These are phyloP conservation scores for Eupeodes latifasciatus DNA, from an alignment of 2,888 invertebrate genomes.

Conservation along the genomic window DNA sequence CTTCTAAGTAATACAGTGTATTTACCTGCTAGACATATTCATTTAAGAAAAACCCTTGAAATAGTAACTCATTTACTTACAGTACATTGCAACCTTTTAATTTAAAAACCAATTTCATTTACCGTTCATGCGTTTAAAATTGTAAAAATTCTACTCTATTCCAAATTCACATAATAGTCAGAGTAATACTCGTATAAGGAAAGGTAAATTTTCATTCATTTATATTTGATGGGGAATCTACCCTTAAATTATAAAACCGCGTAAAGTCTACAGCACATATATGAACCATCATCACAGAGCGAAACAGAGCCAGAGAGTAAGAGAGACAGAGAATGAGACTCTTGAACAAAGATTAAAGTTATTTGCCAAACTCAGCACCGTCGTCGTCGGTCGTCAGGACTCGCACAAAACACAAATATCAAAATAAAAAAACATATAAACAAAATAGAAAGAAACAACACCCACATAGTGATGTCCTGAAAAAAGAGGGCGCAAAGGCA, in stretches of 20 bases:
- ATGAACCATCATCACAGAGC: no score
- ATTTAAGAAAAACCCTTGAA: constrained; percentile 2
- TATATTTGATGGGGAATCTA: neutral
- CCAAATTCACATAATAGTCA: constrained; percentile 29
- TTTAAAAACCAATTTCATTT: constrained; percentile 74
- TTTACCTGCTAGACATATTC: no score
- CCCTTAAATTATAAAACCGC: constrained; percentile 12
- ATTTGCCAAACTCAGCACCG: constrained; percentile 38
- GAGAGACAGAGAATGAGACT: constrained; percentile 8
- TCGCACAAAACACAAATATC: constrained; percentile 12
- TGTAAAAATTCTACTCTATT: constrained; percentile 49
- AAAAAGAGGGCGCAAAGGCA: constrained; percentile 48
- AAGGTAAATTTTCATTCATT: neutral
- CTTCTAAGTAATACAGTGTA: no score
- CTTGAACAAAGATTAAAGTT: constrained; percentile 54
- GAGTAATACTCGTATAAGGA: neutral
- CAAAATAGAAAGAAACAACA: constrained; percentile 8
- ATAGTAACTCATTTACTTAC: constrained; percentile 70
- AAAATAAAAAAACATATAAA: constrained; percentile 13
- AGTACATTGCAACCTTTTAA: constrained; percentile 74
- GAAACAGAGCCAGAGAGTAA: no score
- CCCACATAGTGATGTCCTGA: constrained; percentile 40
- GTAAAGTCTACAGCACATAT: neutral
- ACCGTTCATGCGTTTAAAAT: constrained; percentile 72
- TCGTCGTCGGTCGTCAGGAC: no score